Base-by-base conservation (phyloP, 2,888 invertebrate species). In the Hedya salicella region DNA sequence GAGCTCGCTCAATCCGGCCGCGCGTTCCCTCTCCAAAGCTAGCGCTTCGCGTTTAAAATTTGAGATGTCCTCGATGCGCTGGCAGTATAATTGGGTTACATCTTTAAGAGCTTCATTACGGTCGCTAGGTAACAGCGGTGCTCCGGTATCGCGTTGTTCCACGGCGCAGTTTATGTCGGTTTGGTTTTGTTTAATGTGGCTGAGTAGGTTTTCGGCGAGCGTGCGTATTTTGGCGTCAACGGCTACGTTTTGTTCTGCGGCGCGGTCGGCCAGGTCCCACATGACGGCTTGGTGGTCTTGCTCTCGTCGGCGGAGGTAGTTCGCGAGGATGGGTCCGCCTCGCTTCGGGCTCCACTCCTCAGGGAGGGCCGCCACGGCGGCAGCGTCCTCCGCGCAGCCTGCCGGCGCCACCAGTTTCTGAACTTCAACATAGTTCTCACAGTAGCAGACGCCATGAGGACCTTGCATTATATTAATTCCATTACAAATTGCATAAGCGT, bases 351-450 rank as follows among this genome's bases (percentile, higher is more conserved):
- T 69, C 88, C 86, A 89, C 3, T 82, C 68, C 5, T 85, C 79
- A 2, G 91, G 91, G 40, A 91, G 72, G 0, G 81, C 69, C 1
- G 86, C 83, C 1, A 89, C 88, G 1, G 86, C 90, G 32, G 81
- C 81, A 5, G 74, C 69, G 68, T 91, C 89, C 17, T 85, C 80
- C 2, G 81, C 70, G 69, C 85, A 88, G 5, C 84, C 83, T 1
- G 79, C 70, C 17, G 71, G 56, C 9, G 81, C 81, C 1, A 79
- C 72, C 1, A 73, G 57, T 52, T 75, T 73, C 3, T 68, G 44
- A 4, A 67, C 30, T 44, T 68, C 68, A 13, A 50, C 36, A 32
- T 64, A 59, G 13, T 39, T 14, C 25, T 21, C 39, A 17, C 56
- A 56, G 17, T n/a, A 16, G 30, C 56, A 56, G 8, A 1, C 16